Evolutionary conservation across 2,888 invertebrate species (phyloP).

Genomic region (Timandra comae): DNA sequence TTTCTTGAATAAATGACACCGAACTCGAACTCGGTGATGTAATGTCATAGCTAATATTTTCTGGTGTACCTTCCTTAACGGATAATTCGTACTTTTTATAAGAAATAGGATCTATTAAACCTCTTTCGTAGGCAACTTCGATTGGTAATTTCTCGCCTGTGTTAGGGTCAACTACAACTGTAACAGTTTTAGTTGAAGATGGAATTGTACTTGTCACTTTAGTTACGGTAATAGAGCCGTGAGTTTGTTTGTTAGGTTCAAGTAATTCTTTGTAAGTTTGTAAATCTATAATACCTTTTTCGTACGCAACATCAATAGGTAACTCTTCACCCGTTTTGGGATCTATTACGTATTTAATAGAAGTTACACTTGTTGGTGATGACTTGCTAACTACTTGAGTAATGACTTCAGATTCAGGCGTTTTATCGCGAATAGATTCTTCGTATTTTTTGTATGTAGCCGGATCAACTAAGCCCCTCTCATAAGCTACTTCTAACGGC

Average conservation of each 20-base stretch:
- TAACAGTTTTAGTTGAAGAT: slow-evolving; percentile 21
- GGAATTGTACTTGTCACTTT: slow-evolving; percentile 60
- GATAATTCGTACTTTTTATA: slow-evolving; percentile 68
- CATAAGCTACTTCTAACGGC: slow-evolving; percentile 87
- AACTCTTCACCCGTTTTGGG: slow-evolving; percentile 86
- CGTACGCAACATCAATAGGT: slow-evolving; percentile 84
- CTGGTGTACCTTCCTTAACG: slow-evolving; percentile 38
- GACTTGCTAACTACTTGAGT: slow-evolving; percentile 29
- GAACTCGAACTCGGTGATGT: slow-evolving; percentile 24
- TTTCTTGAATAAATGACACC: slow-evolving; percentile 26
- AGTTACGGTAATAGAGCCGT: slow-evolving; percentile 22
- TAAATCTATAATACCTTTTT: slow-evolving; percentile 74
- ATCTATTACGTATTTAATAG: slow-evolving; percentile 74
- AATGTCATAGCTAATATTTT: slow-evolving; percentile 20
- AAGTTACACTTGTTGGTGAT: slow-evolving; percentile 20
- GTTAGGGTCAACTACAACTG: slow-evolving; percentile 80
- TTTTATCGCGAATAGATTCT: slow-evolving; percentile 55
- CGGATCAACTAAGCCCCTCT: slow-evolving; percentile 82
- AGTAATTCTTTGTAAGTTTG: slow-evolving; percentile 24
- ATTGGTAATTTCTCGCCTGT: slow-evolving; percentile 83
- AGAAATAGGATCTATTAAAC: slow-evolving; percentile 58
- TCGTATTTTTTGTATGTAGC: slow-evolving; percentile 72
- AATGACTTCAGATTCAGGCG: slow-evolving; percentile 42
- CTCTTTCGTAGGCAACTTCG: slow-evolving; percentile 80
- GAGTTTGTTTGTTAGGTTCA: slow-evolving; percentile 13